Conservation (phyloP, 2,797 vertebrate species). For the Pyrocephalus nanus region DNA sequence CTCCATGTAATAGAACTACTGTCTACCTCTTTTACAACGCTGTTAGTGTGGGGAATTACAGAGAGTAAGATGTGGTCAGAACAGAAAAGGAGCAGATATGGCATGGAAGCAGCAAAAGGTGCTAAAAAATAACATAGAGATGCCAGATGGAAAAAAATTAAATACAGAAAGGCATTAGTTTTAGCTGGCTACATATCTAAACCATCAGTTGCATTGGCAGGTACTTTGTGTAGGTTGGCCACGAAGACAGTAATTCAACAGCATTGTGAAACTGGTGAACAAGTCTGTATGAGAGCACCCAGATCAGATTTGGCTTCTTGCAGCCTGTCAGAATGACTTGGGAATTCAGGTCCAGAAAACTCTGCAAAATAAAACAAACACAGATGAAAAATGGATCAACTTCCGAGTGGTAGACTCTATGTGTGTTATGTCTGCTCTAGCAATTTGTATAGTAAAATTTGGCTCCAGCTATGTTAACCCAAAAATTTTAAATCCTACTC, state of each 20-base stretch:
- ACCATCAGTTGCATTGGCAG: background rate
- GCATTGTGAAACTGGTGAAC: background rate
- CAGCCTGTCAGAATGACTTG: background rate
- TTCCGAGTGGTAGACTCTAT: background rate
- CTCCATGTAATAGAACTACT: background rate
- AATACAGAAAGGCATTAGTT: background rate
- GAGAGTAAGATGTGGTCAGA: background rate
- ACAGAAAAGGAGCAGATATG: background rate
- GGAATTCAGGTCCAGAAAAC: background rate
- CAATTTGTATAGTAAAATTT: background rate
- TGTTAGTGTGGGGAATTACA: background rate
- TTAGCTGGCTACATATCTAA: background rate
- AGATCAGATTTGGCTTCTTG: background rate
- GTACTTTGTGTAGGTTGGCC: background rate
- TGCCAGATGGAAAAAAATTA: background rate
- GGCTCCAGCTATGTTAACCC: background rate
- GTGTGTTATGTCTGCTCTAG: accelerated
- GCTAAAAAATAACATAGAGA: background rate
- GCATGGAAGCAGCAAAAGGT: background rate
- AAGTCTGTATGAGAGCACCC: background rate
- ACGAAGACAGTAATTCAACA: background rate
- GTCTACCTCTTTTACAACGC: background rate
- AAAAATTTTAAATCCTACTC: background rate
- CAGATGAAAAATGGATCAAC: background rate
- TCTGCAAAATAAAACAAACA: background rate